Evolutionary conservation across 2,888 invertebrate species (phyloP), one percentile per base, ranked within the genome.

Genomic region (Hermaeophaga mercurialis): DNA sequence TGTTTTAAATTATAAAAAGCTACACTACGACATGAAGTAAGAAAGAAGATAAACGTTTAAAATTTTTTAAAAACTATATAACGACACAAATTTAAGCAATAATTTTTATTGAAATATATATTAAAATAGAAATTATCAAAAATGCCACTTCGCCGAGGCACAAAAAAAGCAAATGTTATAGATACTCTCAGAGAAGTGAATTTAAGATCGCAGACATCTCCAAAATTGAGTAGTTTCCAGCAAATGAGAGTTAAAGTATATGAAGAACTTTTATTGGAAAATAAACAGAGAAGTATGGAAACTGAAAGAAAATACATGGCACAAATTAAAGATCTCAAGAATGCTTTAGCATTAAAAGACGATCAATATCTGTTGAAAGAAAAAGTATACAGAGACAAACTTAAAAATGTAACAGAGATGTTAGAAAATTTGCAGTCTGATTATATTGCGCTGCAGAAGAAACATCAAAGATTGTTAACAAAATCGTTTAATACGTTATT

Each of bases 231-330:
- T 5, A 22, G 19, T 19, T 19, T 39, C 39, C 19, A 39, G n/a
- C 3, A 39, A n/a, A 19, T 39, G 39, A 9, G 12, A n/a, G 19
- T n/a, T 2, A 39, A 39, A 22, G 22, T 39, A 3, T 39, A 19
- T n/a, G 39, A 39, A 22, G 39, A 39, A 6, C 39, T 39, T 3
- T 22, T 39, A n/a, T 22, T 19, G 4, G 39, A 39, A 22, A 39
- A 39, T n/a, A 18, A 39, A 22, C 18, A 39, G 7, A 8, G n/a
- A 11, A 19, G 18, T 12, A 5, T 39, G 6, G 11, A 39, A 19
- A 39, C 3, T 1, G 39, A 39, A 12, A 6, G 11, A 2, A 18
- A 9, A n/a, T 39, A 39, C n/a, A 5, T 22, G n/a, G 2, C 2
- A 6, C 19, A 39, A 1, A 39, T 39, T 6, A 39, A 19, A 39